Evolutionary conservation across 2,888 invertebrate species (phyloP).

Genomic region (Petrolisthes cinctipes): DNA sequence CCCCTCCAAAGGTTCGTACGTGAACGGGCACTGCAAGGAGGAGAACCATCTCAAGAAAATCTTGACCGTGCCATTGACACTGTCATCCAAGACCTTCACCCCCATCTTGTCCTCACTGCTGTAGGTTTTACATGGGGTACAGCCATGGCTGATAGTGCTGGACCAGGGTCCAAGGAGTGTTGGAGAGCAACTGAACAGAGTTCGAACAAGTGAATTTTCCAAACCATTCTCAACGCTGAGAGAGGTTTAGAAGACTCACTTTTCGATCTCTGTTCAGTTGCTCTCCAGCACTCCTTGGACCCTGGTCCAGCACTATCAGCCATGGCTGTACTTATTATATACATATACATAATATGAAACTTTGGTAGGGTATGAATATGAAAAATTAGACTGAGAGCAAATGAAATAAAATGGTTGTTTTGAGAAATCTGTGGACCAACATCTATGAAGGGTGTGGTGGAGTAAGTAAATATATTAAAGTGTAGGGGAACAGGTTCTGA

Average conservation of each 20-base stretch:
- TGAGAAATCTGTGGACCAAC: background rate
- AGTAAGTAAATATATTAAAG: background rate
- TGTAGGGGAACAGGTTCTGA: background rate
- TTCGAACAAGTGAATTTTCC: too few relatives aligned
- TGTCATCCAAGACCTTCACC: constrained; percentile 71
- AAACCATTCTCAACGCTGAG: too few relatives aligned
- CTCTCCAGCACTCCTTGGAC: too few relatives aligned
- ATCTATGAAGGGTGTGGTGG: background rate
- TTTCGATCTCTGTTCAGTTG: too few relatives aligned
- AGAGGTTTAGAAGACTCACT: too few relatives aligned
- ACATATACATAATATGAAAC: background rate
- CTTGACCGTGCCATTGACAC: constrained; percentile 71
- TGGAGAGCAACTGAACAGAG: too few relatives aligned
- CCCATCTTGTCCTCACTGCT: constrained; percentile 70
- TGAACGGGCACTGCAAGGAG: constrained; percentile 71
- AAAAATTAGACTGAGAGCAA: background rate
- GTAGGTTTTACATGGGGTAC: constrained; percentile 69
- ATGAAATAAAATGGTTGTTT: background rate
- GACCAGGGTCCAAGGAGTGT: too few relatives aligned
- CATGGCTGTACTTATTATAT: background rate
- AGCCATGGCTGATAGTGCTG: background rate
- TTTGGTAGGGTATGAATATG: background rate
- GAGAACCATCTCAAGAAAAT: constrained; percentile 70
- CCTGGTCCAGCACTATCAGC: background rate
- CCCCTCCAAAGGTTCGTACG: constrained; percentile 72